A percentile compares a stretch with the other conserved stretches of the same genome.
Conservation (phyloP, 2,797 vertebrate genomes). For the Bovichtus diacanthus region DNA sequence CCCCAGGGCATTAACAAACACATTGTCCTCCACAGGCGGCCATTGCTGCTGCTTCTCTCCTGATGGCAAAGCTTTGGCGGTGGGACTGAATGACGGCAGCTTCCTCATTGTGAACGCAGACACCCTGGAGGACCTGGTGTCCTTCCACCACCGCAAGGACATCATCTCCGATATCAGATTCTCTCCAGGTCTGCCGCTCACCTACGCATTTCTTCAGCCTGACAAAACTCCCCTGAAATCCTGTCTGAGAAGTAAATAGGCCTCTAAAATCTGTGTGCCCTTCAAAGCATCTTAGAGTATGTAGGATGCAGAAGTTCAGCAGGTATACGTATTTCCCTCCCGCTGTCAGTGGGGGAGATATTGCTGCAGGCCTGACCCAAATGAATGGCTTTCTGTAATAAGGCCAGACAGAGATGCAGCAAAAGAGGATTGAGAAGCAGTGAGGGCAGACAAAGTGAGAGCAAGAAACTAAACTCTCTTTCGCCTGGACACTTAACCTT, state of each 20-base stretch:
- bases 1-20: constrained; percentile 39
- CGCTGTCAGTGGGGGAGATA: constrained; percentile 50
- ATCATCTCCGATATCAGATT: constrained; percentile 97
- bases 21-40: constrained; percentile 86
- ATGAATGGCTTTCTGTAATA: constrained; percentile 75
- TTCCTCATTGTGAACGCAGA: constrained; percentile 98
- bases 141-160: constrained; percentile 98
- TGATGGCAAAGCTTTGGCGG: constrained; percentile 96
- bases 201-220: constrained; percentile 12
- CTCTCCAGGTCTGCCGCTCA: constrained; percentile 91
- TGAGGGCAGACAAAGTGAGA: constrained; percentile 64
- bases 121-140: constrained; percentile 97
- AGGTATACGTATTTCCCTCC: constrained; percentile 53
- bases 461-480: constrained; percentile 71
- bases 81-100: constrained; percentile 97
- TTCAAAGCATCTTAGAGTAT: constrained; percentile 46
- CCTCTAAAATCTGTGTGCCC: constrained; percentile 32
- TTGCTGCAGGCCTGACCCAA: constrained; percentile 77
- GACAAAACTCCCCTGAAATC: constrained; percentile 6
- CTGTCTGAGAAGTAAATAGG: constrained; percentile 26
- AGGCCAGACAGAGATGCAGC: constrained; percentile 71
- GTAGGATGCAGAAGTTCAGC: constrained; percentile 48
- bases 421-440: constrained; percentile 67
- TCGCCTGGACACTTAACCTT: constrained; percentile 65
- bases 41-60: constrained; percentile 98